phyloP scores from a whole-genome alignment of 2,113 vertebrate species.

The Rhadina sibilatrix region DNA sequence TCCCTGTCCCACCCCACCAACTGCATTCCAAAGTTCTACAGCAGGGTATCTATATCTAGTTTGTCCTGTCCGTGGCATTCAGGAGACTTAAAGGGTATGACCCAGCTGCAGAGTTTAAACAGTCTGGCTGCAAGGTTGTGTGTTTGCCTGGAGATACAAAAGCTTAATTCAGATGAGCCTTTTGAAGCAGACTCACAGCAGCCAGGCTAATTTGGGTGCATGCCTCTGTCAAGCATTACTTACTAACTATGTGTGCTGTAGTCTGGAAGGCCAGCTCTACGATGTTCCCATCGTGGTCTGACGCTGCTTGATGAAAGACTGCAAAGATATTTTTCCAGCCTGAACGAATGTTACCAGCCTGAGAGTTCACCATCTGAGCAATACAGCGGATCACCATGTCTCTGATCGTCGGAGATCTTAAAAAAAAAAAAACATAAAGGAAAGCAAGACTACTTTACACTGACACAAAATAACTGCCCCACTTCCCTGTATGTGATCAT shows the following conservation, averaged over 20 bases:
- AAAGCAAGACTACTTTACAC: neutral
- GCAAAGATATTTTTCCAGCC: conserved; percentile 99
- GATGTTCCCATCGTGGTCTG: conserved; percentile 91
- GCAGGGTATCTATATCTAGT: neutral
- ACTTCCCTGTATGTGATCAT: neutral
- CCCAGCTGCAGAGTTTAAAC: neutral
- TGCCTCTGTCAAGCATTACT: conserved; percentile 58
- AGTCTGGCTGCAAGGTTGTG: neutral
- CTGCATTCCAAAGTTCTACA: neutral
- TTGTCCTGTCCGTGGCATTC: neutral
- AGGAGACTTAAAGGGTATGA: neutral
- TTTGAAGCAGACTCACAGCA: neutral
- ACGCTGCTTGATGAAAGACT: conserved; percentile 95
- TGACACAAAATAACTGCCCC: neutral
- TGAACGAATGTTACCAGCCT: conserved; percentile 94
- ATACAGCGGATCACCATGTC: conserved; percentile 98
- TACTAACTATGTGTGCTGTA: conserved; percentile 93
- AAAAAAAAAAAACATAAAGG: neutral
- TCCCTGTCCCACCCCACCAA: neutral
- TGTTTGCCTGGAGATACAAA: neutral
- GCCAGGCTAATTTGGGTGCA: neutral
- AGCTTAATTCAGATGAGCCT: neutral
- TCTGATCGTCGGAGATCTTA: conserved; percentile 94
- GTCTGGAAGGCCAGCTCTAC: conserved; percentile 96
- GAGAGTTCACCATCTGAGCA: conserved; percentile 97